These are phyloP conservation scores for Nebria salina DNA, from an alignment of 2,888 invertebrate genomes.

Conservation along the genomic window DNA sequence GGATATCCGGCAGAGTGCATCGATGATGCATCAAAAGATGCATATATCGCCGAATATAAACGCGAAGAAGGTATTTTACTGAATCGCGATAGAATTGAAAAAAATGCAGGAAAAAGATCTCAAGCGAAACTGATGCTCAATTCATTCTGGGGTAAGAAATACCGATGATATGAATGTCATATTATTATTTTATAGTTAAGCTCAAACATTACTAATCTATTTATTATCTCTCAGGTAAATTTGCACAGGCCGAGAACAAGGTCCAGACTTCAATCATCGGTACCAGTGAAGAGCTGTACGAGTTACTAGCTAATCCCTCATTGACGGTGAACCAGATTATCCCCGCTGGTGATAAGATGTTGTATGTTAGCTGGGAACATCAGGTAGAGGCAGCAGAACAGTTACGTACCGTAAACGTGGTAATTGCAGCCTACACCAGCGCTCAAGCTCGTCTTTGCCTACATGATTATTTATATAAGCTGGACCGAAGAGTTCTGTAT, in stretches of 20 bases:
- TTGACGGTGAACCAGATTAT: conserved; percentile 48
- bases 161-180: no score
- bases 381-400: conserved; percentile 46
- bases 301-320: conserved; percentile 48
- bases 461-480: conserved; percentile 52
- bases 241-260: conserved; percentile 35
- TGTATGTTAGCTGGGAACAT: conserved; percentile 48
- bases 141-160: conserved; percentile 49
- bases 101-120: conserved; percentile 20
- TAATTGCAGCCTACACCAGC: conserved; percentile 56
- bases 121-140: conserved; percentile 48
- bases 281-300: conserved; percentile 41
- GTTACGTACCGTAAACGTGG: conserved; percentile 50
- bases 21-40: conserved; percentile 31
- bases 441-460: conserved; percentile 25
- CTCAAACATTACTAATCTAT: no score
- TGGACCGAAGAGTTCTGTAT: no score
- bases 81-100: not conserved
- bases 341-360: conserved; percentile 46
- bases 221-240: no score
- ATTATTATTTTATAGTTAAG: conserved; percentile 14
- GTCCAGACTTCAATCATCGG: conserved; percentile 44
- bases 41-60: conserved; percentile 46
- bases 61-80: not conserved
- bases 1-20: conserved; percentile 31